Evolutionary conservation across 2,888 invertebrate species (phyloP), one percentile per base, ranked within the genome.

Genomic region (Altica lythri): DNA sequence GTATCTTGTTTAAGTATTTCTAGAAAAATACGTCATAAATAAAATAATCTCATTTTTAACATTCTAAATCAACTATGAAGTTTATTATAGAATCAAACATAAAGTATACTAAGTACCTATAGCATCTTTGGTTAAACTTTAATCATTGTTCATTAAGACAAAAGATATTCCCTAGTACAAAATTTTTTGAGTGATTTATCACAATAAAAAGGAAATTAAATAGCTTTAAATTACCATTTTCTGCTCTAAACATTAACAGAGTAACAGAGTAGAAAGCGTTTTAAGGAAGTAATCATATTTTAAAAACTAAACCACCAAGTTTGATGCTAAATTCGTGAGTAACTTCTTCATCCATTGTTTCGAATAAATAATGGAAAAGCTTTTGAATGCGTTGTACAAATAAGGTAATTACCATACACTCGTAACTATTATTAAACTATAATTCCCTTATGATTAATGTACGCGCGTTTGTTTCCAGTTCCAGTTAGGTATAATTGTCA

Each of bases 391-490:
- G 43, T 48, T 56, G 37, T 55, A 58, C 55, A 53, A 55, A 58
- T 55, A 49, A 40, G 49, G 48, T 55, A 52, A 58, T 58, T 55
- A 55, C 55, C 55, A 51, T 53, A 55, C 47, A 44, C 51, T 53
- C 29, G 46, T 54, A 51, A 54, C 42, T 13, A 51, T 56, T 50
- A 56, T 53, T 59, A 48, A 40, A 59, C 34, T 52, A 42, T 53
- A 56, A 58, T 61, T 54, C 55, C 46, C 38, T 45, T 58, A 55
- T 61, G 60, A 61, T 58, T 58, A 54, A 61, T 61, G 58, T 49
- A 29, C 42, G 22, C 27, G 45, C 49, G 48, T 53, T 47, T 42
- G 49, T 52, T 49, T 49, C 30, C 18, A 57, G 50, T 56, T 49
- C 46, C 49, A 53, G 51, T 52, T 13, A 6, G 43, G 34, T 47